Conservation (phyloP, 2,113 vertebrate species). For the Elgaria multicarinata region DNA sequence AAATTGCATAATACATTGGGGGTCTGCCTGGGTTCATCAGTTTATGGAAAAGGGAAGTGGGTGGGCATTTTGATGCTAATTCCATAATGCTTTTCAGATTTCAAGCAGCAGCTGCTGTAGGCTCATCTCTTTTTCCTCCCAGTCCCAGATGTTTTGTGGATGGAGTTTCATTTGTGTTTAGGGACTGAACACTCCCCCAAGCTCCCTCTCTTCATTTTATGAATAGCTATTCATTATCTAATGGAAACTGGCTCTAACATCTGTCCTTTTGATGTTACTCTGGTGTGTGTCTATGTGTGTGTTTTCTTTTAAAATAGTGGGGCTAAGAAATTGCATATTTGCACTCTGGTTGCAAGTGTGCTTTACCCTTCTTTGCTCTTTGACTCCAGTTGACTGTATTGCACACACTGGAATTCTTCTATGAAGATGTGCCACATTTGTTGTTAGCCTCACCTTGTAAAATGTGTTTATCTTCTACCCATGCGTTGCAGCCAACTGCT, state of each 20-base stretch:
- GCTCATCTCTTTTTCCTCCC: background rate
- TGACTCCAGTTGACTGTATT: background rate
- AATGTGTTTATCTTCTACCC: background rate
- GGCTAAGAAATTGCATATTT: background rate
- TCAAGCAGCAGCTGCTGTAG: constrained; percentile 18
- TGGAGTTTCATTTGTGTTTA: constrained; percentile 23
- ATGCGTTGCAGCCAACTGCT: background rate
- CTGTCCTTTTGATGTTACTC: constrained; percentile 22
- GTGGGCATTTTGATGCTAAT: constrained; percentile 27
- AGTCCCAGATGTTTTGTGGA: constrained; percentile 28
- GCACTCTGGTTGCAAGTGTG: background rate
- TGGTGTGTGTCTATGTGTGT: background rate
- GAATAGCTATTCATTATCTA: constrained; percentile 34
- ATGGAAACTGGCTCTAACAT: constrained; percentile 29
- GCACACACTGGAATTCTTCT: background rate
- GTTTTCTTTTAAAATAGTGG: constrained; percentile 1
- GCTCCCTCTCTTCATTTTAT: constrained; percentile 12
- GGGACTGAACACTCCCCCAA: constrained; percentile 6
- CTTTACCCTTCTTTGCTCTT: background rate
- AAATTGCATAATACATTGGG: constrained; percentile 8
- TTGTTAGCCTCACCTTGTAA: background rate
- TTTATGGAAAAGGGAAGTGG: constrained; percentile 14
- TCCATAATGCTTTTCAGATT: constrained; percentile 27
- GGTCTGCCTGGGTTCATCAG: constrained; percentile 4
- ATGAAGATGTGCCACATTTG: background rate